Base-by-base conservation (phyloP, 2,888 invertebrate species). In the Drosophila helvetica region DNA sequence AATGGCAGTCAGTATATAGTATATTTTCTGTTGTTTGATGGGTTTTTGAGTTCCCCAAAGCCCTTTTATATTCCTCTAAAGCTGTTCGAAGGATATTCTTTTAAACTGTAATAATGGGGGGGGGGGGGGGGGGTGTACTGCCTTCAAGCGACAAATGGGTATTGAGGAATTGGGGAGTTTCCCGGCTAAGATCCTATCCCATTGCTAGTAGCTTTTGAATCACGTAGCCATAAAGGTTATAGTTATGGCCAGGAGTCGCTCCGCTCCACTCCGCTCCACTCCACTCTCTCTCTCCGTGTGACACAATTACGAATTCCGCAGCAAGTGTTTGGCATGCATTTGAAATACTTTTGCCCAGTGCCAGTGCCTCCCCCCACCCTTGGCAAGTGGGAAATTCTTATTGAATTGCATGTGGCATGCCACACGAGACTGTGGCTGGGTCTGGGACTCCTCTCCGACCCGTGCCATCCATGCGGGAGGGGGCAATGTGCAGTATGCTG, bases 321-420 rank as follows among this genome's bases (percentile, higher is more conserved):
- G 64, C 57, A 64, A 72, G 64, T 71, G 72, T 64, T 63, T 64
- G 71, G 71, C 57, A 72, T 64, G 53, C 72, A 72, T 71, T 71
- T 54, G 63, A 58, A 71, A 58, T 54, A 22, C 54, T 50, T 50
- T 60, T 7, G 18, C 46, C 52, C 56, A 9, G 42, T 9, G 17
- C 25, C 27, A 12, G 27, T 7, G 27, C 8, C 22, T 18, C 27
- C 19, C 17, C 43, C n/a, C 7, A 15, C 18, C 22, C 19, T 9
- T 69, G 58, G 53, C 53, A 56, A 61, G 71, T 46, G 71, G 54
- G 59, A 69, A 71, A 72, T 58, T 55, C 53, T 64, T 72, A 72
- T 72, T 72, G 64, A 72, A 73, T 64, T 71, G 73, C 64, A 71
- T 71, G 71, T 70, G 70, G 62, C 50, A 61, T 71, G 56, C 69